phyloP scores from a whole-genome alignment of 2,888 invertebrate species.

The Adineta ricciae region DNA sequence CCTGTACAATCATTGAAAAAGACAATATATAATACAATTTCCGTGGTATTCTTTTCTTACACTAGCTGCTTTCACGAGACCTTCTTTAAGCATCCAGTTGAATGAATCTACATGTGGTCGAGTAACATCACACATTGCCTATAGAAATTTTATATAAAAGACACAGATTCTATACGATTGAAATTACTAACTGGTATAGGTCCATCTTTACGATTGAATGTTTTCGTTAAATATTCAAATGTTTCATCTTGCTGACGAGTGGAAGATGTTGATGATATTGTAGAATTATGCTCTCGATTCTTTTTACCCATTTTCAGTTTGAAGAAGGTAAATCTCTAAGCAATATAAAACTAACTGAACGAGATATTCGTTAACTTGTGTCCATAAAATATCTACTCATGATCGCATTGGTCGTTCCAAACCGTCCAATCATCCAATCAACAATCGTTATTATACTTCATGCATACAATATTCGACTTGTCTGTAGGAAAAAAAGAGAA shows the following conservation, averaged over 20 bases:
- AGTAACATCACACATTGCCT: conserved; percentile 29
- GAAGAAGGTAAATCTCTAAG: background rate
- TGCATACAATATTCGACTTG: too few species aligned
- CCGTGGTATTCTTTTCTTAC: background rate
- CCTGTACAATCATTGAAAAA: background rate
- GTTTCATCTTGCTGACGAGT: background rate
- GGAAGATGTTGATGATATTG: background rate
- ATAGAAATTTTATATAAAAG: background rate
- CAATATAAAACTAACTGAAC: background rate
- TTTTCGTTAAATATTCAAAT: background rate
- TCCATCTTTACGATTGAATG: conserved; percentile 3
- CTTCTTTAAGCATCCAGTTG: conserved; percentile 33
- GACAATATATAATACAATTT: background rate
- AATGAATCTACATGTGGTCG: conserved; percentile 31
- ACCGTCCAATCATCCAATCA: background rate
- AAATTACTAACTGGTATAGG: background rate
- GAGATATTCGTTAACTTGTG: background rate
- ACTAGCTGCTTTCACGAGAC: conserved; percentile 21
- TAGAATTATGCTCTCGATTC: background rate
- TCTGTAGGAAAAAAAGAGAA: too few species aligned
- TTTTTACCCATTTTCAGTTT: conserved; percentile 15
- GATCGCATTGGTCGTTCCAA: background rate
- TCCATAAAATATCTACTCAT: background rate
- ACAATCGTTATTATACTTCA: background rate
- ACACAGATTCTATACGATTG: too few species aligned